phyloP scores from a whole-genome alignment of 1,140 invertebrate species.

The Trigoniulus corallinus region DNA sequence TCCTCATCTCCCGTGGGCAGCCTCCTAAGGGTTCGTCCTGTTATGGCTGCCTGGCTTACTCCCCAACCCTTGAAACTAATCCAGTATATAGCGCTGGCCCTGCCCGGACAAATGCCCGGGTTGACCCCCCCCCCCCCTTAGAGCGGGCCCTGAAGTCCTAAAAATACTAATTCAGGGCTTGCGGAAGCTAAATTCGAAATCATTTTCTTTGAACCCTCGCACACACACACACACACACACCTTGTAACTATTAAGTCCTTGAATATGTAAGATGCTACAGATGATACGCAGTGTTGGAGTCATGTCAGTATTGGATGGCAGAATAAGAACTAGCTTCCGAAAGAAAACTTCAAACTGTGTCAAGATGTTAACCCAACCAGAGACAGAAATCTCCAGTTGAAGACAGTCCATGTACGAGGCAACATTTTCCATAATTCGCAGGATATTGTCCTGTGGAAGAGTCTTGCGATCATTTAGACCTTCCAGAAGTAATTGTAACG shows the following conservation, averaged over 20 bases:
- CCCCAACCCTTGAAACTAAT: too few species aligned
- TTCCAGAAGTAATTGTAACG: slow-evolving; percentile 78
- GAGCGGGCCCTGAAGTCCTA: too few species aligned
- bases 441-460: slow-evolving; percentile 53
- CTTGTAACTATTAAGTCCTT: slow-evolving; percentile 59
- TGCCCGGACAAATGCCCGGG: too few species aligned
- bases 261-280: slow-evolving; percentile 64
- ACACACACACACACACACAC: slow-evolving; percentile 27
- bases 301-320: slow-evolving; percentile 54
- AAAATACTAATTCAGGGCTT: too few species aligned
- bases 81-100: too few species aligned
- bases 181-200: too few species aligned
- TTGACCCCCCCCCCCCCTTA: too few species aligned
- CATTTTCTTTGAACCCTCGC: neutral
- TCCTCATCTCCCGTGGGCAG: too few species aligned
- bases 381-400: slow-evolving; percentile 59
- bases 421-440: slow-evolving; percentile 68
- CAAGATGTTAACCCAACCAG: slow-evolving; percentile 44
- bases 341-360: slow-evolving; percentile 71
- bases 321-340: slow-evolving; percentile 52
- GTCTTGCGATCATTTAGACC: slow-evolving; percentile 75
- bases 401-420: slow-evolving; percentile 84
- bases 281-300: slow-evolving; percentile 68
- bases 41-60: too few species aligned
- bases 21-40: too few species aligned